Percentiles rank a stretch among this genome's conserved stretches.
Evolutionary conservation across 1,140 invertebrate species (phyloP).

Genomic region (Hestina assimilis): DNA sequence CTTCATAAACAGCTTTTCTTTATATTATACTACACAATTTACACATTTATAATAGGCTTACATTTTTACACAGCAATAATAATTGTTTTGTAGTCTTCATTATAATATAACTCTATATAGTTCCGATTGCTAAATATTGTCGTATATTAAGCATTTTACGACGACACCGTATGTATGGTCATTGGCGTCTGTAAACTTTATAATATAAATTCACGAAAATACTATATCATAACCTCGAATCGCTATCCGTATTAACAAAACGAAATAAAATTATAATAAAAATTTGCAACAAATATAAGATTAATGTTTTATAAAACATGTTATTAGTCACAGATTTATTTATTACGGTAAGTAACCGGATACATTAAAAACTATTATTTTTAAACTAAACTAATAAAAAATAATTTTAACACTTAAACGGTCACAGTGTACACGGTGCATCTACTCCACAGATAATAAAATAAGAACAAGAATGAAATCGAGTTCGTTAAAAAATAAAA

Average conservation of each 20-base stretch:
- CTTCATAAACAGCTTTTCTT: constrained; percentile 74
- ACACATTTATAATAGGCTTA: constrained; percentile 76
- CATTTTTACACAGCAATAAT: constrained; percentile 77
- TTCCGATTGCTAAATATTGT: constrained; percentile 75
- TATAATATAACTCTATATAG: constrained; percentile 73
- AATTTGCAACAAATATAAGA: constrained; percentile 45
- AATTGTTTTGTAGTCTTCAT: constrained; percentile 74
- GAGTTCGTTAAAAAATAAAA: constrained; percentile 51
- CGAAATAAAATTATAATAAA: constrained; percentile 40
- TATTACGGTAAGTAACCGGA: constrained; percentile 45
- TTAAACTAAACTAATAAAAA: constrained; percentile 58
- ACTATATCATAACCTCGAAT: constrained; percentile 42
- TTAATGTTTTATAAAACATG: constrained; percentile 52
- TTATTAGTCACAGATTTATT: constrained; percentile 55
- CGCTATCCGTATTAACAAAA: constrained; percentile 31
- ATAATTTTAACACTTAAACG: constrained; percentile 48
- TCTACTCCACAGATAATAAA: constrained; percentile 23
- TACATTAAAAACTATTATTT: constrained; percentile 18
- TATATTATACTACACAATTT: constrained; percentile 77
- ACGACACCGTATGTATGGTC: constrained; percentile 50
- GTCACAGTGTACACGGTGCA: constrained; percentile 30
- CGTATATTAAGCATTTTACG: constrained; percentile 71
- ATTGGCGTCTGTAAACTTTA: constrained; percentile 48
- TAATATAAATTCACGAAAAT: constrained; percentile 51
- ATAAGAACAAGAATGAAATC: constrained; percentile 31